Evolutionary conservation across 2,888 invertebrate genomes (phyloP).

Genomic region (Rhagonycha lutea): DNA sequence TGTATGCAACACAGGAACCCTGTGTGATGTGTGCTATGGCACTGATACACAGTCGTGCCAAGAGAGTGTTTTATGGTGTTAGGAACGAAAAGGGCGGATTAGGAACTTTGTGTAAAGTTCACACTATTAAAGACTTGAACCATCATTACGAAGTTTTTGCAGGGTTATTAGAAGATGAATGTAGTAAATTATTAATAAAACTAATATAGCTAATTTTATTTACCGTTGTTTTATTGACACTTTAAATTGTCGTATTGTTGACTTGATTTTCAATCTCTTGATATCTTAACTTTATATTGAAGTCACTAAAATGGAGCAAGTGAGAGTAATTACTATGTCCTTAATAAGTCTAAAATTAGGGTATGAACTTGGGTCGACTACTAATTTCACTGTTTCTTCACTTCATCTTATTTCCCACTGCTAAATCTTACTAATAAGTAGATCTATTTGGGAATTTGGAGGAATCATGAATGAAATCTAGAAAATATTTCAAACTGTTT

Average conservation of each 20-base stretch:
- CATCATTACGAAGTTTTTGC: constrained; percentile 90
- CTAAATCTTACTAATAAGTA: no score
- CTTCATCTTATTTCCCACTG: no score
- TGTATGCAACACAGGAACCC: constrained; percentile 83
- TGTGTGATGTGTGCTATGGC: constrained; percentile 97
- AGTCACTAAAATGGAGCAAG: not conserved
- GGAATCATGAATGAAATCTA: not conserved
- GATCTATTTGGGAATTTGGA: not conserved
- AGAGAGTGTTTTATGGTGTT: constrained; percentile 77
- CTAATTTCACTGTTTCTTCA: no score
- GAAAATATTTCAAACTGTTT: not conserved
- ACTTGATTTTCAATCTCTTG: not conserved
- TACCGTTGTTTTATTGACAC: not conserved
- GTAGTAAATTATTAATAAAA: constrained; percentile 35
- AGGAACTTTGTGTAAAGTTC: constrained; percentile 72
- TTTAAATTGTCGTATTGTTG: not conserved
- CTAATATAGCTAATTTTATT: constrained; percentile 1
- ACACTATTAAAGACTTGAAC: constrained; percentile 79
- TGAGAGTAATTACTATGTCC: not conserved
- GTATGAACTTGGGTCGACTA: not conserved
- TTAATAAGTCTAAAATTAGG: not conserved
- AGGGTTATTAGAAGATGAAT: constrained; percentile 59
- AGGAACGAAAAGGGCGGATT: constrained; percentile 69
- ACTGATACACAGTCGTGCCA: constrained; percentile 85
- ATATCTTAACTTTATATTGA: not conserved